A percentile compares a stretch with the other conserved stretches of the same genome.
These are phyloP conservation scores for Thamnaconus septentrionalis DNA, from an alignment of 2,113 vertebrate species.

Conservation along the genomic window DNA sequence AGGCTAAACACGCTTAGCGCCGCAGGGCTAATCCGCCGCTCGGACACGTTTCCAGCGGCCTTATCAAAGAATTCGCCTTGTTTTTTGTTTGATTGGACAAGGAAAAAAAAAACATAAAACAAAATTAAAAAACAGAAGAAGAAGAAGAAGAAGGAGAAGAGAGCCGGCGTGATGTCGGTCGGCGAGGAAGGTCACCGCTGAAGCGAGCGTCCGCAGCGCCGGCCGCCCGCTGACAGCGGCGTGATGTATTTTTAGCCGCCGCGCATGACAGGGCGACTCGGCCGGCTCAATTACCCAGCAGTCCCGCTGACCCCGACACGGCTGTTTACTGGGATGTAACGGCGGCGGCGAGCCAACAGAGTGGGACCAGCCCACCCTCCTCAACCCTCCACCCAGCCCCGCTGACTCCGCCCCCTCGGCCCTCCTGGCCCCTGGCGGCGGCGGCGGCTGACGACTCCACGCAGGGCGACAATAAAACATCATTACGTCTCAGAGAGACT, in stretches of 20 bases:
- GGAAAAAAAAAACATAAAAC: too few relatives aligned
- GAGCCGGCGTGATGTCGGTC: slow-evolving; percentile 3
- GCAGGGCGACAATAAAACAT: slow-evolving; percentile 66
- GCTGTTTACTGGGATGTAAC: slow-evolving; percentile 83
- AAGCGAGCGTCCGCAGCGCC: slow-evolving; percentile 78
- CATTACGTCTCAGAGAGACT: slow-evolving; percentile 53
- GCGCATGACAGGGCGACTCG: slow-evolving; percentile 81
- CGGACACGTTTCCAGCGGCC: slow-evolving; percentile 18
- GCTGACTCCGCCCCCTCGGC: slow-evolving; percentile 47
- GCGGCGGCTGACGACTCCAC: slow-evolving; percentile 61
- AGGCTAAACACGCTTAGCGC: slow-evolving; percentile 62
- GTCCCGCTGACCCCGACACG: slow-evolving; percentile 82
- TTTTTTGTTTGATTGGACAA: slow-evolving; percentile 28
- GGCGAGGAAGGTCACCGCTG: slow-evolving; percentile 85
- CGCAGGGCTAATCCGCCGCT: slow-evolving; percentile 34
- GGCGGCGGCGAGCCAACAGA: slow-evolving; percentile 78
- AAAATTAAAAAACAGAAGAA: too few relatives aligned
- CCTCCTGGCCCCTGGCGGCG: slow-evolving; percentile 43
- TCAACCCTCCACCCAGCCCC: too few relatives aligned
- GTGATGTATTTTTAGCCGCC: slow-evolving; percentile 85
- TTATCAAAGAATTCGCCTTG: slow-evolving; percentile 40
- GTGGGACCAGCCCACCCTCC: slow-evolving; percentile 73
- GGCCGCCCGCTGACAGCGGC: slow-evolving; percentile 84
- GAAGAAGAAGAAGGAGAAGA: too few relatives aligned
- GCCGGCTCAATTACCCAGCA: slow-evolving; percentile 88